Evolutionary conservation across 2,888 invertebrate species (phyloP).

Genomic region (Troilus luridus): DNA sequence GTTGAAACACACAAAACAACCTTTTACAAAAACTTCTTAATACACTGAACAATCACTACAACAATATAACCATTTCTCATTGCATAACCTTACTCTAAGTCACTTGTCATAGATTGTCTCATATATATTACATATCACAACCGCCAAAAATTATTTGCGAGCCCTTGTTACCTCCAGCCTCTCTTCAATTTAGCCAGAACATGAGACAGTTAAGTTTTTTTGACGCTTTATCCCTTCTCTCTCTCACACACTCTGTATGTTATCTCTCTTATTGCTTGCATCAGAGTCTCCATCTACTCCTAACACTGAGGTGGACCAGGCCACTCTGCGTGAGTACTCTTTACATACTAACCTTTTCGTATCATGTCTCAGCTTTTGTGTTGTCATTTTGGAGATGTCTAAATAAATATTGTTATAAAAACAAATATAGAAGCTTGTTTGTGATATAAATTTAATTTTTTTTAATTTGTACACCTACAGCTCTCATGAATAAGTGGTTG

Average conservation of each 20-base stretch:
- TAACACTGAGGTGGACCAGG: conserved; percentile 72
- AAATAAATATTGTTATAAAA: not conserved
- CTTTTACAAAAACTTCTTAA: no score
- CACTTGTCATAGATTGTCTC: no score
- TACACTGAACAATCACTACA: no score
- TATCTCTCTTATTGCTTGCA: conserved; percentile 53
- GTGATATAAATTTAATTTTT: not conserved
- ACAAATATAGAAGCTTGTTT: not conserved
- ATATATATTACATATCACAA: no score
- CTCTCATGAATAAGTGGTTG: not conserved
- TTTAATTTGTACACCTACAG: not conserved
- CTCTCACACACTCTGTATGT: conserved; percentile 54
- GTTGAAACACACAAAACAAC: no score
- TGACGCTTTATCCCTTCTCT: conserved; percentile 52
- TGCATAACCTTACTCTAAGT: no score
- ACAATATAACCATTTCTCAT: no score
- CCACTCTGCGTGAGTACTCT: conserved; percentile 71
- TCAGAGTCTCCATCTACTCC: conserved; percentile 72
- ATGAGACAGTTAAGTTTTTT: conserved; percentile 13
- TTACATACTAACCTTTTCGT: conserved; percentile 37
- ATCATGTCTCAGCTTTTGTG: not conserved
- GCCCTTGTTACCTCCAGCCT: not conserved
- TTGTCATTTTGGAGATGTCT: not conserved
- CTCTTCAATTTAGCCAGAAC: not conserved
- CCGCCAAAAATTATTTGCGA: not conserved